Base-by-base conservation (phyloP, 2,113 vertebrate species). In the Pristiophorus japonicus region DNA sequence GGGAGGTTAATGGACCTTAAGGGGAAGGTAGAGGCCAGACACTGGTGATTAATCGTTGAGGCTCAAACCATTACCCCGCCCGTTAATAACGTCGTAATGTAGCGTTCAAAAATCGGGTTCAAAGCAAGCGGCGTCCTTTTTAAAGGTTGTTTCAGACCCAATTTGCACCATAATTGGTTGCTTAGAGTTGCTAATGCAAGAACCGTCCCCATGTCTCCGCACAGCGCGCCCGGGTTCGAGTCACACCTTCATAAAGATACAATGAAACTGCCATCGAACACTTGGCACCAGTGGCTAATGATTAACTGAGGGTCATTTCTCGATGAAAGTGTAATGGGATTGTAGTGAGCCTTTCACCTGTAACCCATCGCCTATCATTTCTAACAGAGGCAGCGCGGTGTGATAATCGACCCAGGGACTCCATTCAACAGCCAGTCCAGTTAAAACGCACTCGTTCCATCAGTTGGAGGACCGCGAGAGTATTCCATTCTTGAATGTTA, bases 31-130 rank as follows among this genome's bases (percentile, higher is more conserved):
- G 24, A 88, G 85, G 27, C 51, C 55, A 92, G 34, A 38, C 88
- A 38, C n/a, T 3, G 11, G 51, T 90, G 87, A 90, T 90, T 90
- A 34, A 92, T 92, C 34, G 34, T 92, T 63, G 59, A n/a, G 22
- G 6, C n/a, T 38, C 88, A 63, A 92, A 62, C 88, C 5, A 63
- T 65, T 63, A 92, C 18, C 59, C 62, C 62, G 59, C 34, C 59
- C 34, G 59, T 92, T 92, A 92, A 92, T 92, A 92, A 92, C 8
- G 55, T 92, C 88, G 62, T 92, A 65, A 92, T n/a, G n/a, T 1
- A 7, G 16, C 16, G 59, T 92, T 92, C 59, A 63, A 92, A 92
- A 81, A 38, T 42, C 75, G 75, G 75, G 75, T 81, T 81, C 75
- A 81, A 92, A 62, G 88, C 6, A 38, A 63, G 59, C 34, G 88